Base-by-base conservation (phyloP, 2,888 invertebrate species). In the Dermolepida albohirtum region DNA sequence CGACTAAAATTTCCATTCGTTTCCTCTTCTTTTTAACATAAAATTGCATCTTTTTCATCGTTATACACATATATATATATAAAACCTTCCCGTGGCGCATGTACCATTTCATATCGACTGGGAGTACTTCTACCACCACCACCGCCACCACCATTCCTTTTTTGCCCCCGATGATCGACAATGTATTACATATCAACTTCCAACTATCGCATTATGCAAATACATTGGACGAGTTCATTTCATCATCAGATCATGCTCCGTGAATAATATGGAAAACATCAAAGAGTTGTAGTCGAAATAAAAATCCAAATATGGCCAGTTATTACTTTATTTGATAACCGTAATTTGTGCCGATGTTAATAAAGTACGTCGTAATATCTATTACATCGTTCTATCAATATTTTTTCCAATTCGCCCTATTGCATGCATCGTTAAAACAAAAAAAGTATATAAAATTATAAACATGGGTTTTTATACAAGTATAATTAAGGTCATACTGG, bases 1-100 rank as follows among this genome's bases (percentile, higher is more conserved):
- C 80, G 81, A 80, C 81, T 82, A 82, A 81, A 83, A 83, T 83
- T 82, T 82, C 80, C 82, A 82, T 82, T 80, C 80, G 80, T 80
- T 79, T 77, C 78, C 77, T 77, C 76, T 76, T 77, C 79, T 78
- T 80, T 77, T 78, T 78, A 57, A 76, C 79, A 77, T 78, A 76
- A 80, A 79, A 80, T 79, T 78, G 78, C 77, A 76, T 78, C 78
- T 78, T 78, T 78, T 76, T 75, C 78, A 75, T 76, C 74, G 55
- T 41, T 47, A 57, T 57, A 43, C 17, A 43, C 41, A 43, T 57
- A 57, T 57, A 44, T 43, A 29, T 57, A 57, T 44, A 57, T 11
- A 57, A 57, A 57, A 64, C 64, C 41, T 29, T 39, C 75, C 77
- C 73, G 76, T 43, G 41, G 78, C 79, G 78, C 79, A 78, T 79